Evolutionary conservation across 92 coral and sea anemone species (phyloP), one percentile per base, ranked within the genome.

Genomic region (Epizoanthus scotinus): DNA sequence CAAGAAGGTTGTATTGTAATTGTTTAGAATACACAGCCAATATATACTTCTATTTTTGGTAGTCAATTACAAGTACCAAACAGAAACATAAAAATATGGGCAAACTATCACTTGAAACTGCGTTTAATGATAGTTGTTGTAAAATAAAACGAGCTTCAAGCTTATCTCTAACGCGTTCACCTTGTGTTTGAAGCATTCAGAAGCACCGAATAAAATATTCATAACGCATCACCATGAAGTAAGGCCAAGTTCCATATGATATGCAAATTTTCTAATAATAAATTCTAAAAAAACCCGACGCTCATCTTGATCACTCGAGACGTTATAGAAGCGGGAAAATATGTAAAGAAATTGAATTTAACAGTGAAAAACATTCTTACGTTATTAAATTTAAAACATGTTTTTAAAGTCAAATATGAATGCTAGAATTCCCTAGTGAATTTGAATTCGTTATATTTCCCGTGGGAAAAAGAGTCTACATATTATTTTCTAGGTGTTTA

Each of bases 141-240:
- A 25, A 24, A 61, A 50, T 4, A 24, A 25, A 71, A 21, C 18
- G 17, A 31, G 6, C 50, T 9, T 59, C 14, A 29, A n/a, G 26
- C 40, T 34, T 21, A 60, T 21, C 50, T 44, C 25, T 68, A 10
- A 21, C 73, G 14, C 28, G 40, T 3, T 19, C 17, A 3, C 27
- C 52, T 47, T 47, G 52, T 47, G 12, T 47, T 2, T 27, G 68
- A 26, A 64, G 70, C 13, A 38, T 64, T 34, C 34, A 28, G 44
- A 64, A 28, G 22, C 56, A 24, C 65, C n/a, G 65, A 58, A 75
- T 75, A 59, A 75, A 75, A 75, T 75, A 75, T 75, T 75, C 81
- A 75, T 75, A 10, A 47, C 15, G 81, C 81, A 68, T 75, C 69
- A 31, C 2, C 29, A 65, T 54, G 47, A 53, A 53, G 49, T 40